Evolutionary conservation across 1,140 invertebrate genomes (phyloP).

Genomic region (Drosophila watanabei): DNA sequence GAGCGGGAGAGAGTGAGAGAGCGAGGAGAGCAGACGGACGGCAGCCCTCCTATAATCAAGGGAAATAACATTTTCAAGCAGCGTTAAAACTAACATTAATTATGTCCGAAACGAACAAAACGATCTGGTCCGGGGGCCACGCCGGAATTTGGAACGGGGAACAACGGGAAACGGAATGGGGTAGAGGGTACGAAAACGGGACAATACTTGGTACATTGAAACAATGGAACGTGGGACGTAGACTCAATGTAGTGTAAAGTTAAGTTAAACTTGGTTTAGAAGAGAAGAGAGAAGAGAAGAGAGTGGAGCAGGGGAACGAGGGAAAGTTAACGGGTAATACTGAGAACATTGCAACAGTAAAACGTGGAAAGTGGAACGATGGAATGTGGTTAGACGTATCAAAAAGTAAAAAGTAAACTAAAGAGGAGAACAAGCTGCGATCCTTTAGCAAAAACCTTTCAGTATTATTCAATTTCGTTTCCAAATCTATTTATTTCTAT

Average conservation of each 20-base stretch:
- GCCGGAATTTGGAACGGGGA: constrained; percentile 13
- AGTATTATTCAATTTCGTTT: not conserved
- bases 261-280: not conserved
- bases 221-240: too few relatives aligned
- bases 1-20: not conserved
- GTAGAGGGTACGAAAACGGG: not conserved
- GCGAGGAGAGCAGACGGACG: constrained; percentile 20
- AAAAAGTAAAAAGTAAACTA: too few relatives aligned
- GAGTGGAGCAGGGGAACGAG: not conserved
- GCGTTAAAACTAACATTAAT: constrained; percentile 86
- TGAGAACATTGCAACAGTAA: not conserved
- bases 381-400: not conserved
- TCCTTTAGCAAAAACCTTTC: too few relatives aligned
- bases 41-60: constrained; percentile 84
- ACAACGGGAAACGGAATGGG: not conserved
- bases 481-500: too few relatives aligned
- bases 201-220: not conserved
- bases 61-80: constrained; percentile 85
- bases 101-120: constrained; percentile 85
- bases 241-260: too few relatives aligned
- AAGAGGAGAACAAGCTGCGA: too few relatives aligned
- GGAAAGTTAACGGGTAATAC: not conserved
- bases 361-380: not conserved
- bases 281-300: too few relatives aligned
- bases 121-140: constrained; percentile 42